A percentile compares a stretch with the other conserved stretches of the same genome.
phyloP scores from a whole-genome alignment of 37 sponge, comb jelly and placozoan species.

The Geodia barretti region DNA sequence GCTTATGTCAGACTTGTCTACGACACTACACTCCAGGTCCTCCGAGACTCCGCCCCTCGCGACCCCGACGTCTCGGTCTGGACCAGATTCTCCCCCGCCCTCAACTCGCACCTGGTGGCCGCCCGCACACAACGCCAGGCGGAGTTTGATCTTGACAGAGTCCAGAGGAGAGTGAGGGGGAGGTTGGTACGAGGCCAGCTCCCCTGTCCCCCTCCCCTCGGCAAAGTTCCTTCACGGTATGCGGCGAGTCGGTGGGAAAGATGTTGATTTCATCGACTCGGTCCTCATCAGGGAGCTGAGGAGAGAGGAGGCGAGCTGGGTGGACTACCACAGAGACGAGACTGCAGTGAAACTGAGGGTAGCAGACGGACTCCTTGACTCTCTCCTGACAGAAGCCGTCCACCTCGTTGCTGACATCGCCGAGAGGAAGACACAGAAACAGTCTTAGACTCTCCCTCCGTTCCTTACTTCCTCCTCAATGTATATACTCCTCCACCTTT shows the following conservation, averaged over 20 bases:
- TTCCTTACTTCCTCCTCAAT: no score
- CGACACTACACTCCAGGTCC: slow-evolving; percentile 32
- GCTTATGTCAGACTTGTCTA: slow-evolving; percentile 61
- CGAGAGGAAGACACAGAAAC: slow-evolving; percentile 6
- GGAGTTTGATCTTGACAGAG: slow-evolving; percentile 14
- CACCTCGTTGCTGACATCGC: slow-evolving; percentile 37
- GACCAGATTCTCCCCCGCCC: slow-evolving; percentile 4
- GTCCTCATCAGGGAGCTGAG: slow-evolving; percentile 80
- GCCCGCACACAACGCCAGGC: neutral
- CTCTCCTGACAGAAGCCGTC: slow-evolving; percentile 69
- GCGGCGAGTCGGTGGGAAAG: slow-evolving; percentile 68
- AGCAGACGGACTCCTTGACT: slow-evolving; percentile 80
- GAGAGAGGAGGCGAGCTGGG: slow-evolving; percentile 84
- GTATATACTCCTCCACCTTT: no score
- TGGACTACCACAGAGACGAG: slow-evolving; percentile 85
- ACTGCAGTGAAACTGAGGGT: slow-evolving; percentile 50
- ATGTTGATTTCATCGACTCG: slow-evolving; percentile 76
- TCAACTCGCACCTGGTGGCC: neutral
- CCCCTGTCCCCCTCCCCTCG: slow-evolving; percentile 32
- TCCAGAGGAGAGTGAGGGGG: slow-evolving; percentile 53
- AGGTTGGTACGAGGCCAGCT: slow-evolving; percentile 48
- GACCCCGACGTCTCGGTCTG: slow-evolving; percentile 20
- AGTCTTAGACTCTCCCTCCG: neutral
- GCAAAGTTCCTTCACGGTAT: slow-evolving; percentile 49
- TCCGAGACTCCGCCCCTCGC: slow-evolving; percentile 19